phyloP scores from a whole-genome alignment of 2,888 invertebrate species.

The Agonopterix heracliana region DNA sequence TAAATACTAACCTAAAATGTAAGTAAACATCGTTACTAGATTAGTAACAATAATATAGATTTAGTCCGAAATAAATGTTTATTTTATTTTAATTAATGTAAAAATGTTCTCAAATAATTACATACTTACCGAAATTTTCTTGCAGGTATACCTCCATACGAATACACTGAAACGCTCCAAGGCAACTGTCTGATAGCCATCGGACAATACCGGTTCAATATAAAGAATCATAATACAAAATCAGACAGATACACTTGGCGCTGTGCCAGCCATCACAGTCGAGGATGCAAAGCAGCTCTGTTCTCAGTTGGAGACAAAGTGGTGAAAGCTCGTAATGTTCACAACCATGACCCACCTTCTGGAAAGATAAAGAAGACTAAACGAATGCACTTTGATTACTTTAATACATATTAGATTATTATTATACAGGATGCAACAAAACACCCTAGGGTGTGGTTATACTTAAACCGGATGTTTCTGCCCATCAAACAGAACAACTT shows the following conservation, averaged over 20 bases:
- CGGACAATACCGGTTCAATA: constrained; percentile 23
- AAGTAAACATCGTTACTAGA: too few species aligned
- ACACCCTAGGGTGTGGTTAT: too few species aligned
- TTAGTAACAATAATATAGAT: too few species aligned
- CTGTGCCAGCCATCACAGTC: constrained; percentile 16
- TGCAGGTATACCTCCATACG: constrained; percentile 12
- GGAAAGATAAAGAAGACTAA: background rate
- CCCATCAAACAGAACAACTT: too few species aligned
- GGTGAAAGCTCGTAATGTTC: constrained; percentile 16
- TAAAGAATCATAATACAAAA: constrained; percentile 13
- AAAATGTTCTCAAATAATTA: too few species aligned
- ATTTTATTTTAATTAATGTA: too few species aligned
- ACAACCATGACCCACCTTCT: constrained; percentile 16
- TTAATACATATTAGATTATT: too few species aligned
- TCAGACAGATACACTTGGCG: constrained; percentile 15
- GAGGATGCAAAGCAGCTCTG: constrained; percentile 19
- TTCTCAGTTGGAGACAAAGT: constrained; percentile 22
- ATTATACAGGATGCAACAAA: too few species aligned
- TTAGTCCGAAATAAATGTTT: too few species aligned
- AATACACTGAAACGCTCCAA: constrained; percentile 19
- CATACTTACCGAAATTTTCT: background rate
- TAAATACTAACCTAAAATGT: too few species aligned
- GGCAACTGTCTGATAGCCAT: constrained; percentile 22
- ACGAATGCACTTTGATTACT: too few species aligned
- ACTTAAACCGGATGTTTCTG: too few species aligned